These are phyloP conservation scores for Dryadula phaetusa DNA, from an alignment of 2,888 invertebrate genomes.

Conservation along the genomic window DNA sequence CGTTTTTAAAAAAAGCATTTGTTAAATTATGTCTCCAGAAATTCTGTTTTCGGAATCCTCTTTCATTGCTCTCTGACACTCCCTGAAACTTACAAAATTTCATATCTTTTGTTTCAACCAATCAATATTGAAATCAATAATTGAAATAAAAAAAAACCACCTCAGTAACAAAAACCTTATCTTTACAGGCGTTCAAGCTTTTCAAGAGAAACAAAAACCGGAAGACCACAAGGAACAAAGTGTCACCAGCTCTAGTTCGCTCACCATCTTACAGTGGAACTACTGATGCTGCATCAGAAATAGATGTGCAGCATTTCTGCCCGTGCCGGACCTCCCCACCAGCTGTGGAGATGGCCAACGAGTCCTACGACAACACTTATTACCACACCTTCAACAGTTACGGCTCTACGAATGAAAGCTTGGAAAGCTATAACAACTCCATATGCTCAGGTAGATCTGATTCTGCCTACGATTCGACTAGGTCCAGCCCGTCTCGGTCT, in stretches of 20 bases:
- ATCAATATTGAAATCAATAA: too few relatives aligned
- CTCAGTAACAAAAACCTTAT: too few relatives aligned
- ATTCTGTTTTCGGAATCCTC: too few relatives aligned
- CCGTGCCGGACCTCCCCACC: constrained; percentile 70
- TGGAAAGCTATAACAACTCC: constrained; percentile 65
- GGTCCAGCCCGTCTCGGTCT: constrained; percentile 66
- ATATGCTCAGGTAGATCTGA: constrained; percentile 69
- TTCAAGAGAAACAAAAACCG: constrained; percentile 71
- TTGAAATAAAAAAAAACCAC: too few relatives aligned
- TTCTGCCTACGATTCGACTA: constrained; percentile 76
- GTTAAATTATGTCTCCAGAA: too few relatives aligned
- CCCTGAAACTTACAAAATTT: too few relatives aligned
- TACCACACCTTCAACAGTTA: constrained; percentile 71
- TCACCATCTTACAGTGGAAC: constrained; percentile 75
- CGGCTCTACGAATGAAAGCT: constrained; percentile 66
- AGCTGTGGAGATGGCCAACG: constrained; percentile 57
- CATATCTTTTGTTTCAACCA: not conserved
- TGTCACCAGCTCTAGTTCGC: constrained; percentile 69
- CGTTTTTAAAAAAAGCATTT: too few relatives aligned
- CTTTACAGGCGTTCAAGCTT: constrained; percentile 74
- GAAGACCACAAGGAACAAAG: constrained; percentile 67
- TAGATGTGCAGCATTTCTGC: constrained; percentile 72
- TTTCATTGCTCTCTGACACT: too few relatives aligned
- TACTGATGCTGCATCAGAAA: constrained; percentile 74
- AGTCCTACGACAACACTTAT: constrained; percentile 64